These are phyloP conservation scores for Casuarius casuarius DNA, from an alignment of 2,113 vertebrate genomes.

Conservation along the genomic window DNA sequence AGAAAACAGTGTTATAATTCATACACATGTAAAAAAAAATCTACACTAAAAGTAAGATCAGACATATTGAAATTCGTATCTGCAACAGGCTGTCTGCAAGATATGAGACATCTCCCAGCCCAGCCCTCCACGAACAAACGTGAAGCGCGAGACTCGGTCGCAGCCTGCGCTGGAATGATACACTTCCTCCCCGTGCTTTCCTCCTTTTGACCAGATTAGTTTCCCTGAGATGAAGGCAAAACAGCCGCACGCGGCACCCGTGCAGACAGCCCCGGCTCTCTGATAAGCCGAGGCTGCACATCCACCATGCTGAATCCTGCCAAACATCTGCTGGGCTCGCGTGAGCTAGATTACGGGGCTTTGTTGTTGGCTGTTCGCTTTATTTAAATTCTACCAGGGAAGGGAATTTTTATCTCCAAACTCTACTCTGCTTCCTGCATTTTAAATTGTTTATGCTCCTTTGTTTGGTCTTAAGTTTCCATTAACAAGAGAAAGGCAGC, in stretches of 20 bases:
- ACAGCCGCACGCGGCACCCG: neutral
- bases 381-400: constrained; percentile 15
- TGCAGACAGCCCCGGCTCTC: neutral
- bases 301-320: neutral
- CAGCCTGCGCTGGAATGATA: neutral
- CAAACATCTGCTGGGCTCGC: constrained; percentile 27
- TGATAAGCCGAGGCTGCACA: constrained; percentile 42
- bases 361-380: neutral
- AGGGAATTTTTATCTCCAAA: neutral
- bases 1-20: neutral
- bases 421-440: neutral
- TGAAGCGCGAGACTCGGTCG: neutral
- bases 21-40: neutral
- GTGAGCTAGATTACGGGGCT: neutral
- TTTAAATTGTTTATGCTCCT: neutral
- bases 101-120: neutral
- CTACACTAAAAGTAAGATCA: neutral
- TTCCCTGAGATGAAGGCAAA: constrained; percentile 1
- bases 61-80: neutral
- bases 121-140: neutral
- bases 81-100: neutral
- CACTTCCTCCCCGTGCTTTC: constrained; percentile 12
- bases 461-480: neutral
- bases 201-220: neutral
- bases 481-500: neutral